These are phyloP conservation scores for Callosobruchus maculatus DNA, from an alignment of 2,888 invertebrate species.

Conservation along the genomic window DNA sequence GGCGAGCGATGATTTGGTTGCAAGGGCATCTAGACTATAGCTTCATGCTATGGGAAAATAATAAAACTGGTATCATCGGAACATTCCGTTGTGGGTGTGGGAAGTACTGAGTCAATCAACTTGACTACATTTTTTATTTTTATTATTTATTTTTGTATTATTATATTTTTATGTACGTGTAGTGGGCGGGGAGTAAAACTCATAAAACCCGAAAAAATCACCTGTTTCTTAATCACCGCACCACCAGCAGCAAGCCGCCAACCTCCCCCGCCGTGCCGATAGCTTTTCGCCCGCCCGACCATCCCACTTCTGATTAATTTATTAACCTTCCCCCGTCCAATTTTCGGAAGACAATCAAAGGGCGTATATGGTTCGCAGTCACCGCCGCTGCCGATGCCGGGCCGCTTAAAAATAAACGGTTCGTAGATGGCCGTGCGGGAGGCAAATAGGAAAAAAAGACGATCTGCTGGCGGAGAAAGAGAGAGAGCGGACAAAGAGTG, in stretches of 20 bases:
- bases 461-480: too few species aligned
- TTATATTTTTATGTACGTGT: too few species aligned
- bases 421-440: constrained; percentile 8
- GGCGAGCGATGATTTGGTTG: too few species aligned
- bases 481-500: neutral
- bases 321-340: neutral
- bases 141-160: too few species aligned
- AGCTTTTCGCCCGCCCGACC: neutral
- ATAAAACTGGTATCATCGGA: too few species aligned
- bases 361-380: constrained; percentile 10
- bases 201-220: neutral
- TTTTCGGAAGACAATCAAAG: constrained; percentile 14
- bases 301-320: neutral
- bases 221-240: neutral
- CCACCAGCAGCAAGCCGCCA: neutral
- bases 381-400: neutral
- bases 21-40: too few species aligned
- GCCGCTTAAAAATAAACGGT: constrained; percentile 24
- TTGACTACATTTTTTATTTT: too few species aligned
- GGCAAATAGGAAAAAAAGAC: constrained; percentile 14
- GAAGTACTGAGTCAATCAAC: too few species aligned
- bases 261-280: neutral
- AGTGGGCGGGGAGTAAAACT: too few species aligned
- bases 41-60: too few species aligned
- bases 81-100: too few species aligned